These are phyloP conservation scores for Lithophane semibrunnea DNA, from an alignment of 2,888 invertebrate species.

Conservation along the genomic window DNA sequence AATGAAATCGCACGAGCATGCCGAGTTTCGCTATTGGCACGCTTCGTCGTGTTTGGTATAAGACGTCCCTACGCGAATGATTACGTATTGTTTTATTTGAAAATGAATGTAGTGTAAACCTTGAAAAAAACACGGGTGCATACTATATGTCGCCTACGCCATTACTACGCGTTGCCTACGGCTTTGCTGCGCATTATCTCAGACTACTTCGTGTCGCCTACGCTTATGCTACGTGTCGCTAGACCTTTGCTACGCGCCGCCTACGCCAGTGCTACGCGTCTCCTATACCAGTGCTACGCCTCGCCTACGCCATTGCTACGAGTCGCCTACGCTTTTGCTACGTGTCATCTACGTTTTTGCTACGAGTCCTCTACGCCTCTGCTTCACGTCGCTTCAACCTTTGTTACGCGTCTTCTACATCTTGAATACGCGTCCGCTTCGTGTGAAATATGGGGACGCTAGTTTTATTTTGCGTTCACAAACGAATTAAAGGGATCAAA, in stretches of 20 bases:
- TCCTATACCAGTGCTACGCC: neutral
- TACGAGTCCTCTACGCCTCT: neutral
- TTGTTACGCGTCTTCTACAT: neutral
- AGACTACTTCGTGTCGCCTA: neutral
- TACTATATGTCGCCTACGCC: neutral
- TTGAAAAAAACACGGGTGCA: neutral
- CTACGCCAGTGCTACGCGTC: neutral
- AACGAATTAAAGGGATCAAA: neutral
- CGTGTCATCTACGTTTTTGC: neutral
- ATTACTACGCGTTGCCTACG: neutral
- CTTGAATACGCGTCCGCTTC: neutral
- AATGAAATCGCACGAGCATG: neutral
- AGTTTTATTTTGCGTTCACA: neutral
- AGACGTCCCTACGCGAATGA: neutral
- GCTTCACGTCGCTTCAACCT: neutral
- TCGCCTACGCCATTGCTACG: neutral
- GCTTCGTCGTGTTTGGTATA: neutral
- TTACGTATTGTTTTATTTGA: neutral
- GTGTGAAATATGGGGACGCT: neutral
- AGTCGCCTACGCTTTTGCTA: neutral
- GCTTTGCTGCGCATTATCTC: neutral
- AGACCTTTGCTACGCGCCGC: neutral
- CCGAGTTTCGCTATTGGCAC: constrained; percentile 1
- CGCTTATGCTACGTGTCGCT: neutral
- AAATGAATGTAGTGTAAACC: neutral